Percentiles rank a stretch among this genome's conserved stretches.
These are phyloP conservation scores for Latrodectus geometricus DNA, from an alignment of 1,140 invertebrate genomes.

Conservation along the genomic window DNA sequence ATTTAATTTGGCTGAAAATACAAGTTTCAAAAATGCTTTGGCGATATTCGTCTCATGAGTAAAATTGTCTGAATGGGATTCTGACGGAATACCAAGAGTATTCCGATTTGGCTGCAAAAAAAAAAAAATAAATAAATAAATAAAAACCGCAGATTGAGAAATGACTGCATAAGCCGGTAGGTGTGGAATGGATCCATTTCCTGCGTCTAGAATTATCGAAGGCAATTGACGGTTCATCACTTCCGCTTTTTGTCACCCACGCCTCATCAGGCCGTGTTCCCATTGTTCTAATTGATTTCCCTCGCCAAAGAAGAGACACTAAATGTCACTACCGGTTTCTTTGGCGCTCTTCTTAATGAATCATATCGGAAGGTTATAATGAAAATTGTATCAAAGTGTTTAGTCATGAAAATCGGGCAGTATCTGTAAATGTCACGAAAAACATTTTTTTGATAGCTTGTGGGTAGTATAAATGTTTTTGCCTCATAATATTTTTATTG, in stretches of 20 bases:
- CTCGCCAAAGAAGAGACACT: not conserved
- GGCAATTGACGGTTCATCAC: slow-evolving; percentile 30
- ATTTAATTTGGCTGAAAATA: not conserved
- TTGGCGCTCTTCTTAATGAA: no score
- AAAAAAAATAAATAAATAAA: no score
- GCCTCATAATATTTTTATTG: no score
- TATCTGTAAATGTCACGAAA: no score
- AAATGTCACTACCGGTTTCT: no score
- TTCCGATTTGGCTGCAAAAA: not conserved
- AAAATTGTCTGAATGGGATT: not conserved
- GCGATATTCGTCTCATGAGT: not conserved
- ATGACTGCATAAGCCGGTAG: not conserved
- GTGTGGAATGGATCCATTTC: not conserved
- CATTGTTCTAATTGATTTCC: slow-evolving; percentile 18
- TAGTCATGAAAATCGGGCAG: no score
- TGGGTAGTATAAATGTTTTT: no score
- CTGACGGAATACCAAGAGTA: not conserved
- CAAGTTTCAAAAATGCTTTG: not conserved
- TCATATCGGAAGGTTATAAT: no score
- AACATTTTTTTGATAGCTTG: no score
- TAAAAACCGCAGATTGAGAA: not conserved
- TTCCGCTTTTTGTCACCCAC: slow-evolving; percentile 29
- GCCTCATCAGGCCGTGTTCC: not conserved
- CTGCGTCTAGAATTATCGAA: slow-evolving; percentile 52
- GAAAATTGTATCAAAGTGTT: no score